Base-by-base conservation (phyloP, 92 coral and sea anemone species). In the Nematostella vectensis region DNA sequence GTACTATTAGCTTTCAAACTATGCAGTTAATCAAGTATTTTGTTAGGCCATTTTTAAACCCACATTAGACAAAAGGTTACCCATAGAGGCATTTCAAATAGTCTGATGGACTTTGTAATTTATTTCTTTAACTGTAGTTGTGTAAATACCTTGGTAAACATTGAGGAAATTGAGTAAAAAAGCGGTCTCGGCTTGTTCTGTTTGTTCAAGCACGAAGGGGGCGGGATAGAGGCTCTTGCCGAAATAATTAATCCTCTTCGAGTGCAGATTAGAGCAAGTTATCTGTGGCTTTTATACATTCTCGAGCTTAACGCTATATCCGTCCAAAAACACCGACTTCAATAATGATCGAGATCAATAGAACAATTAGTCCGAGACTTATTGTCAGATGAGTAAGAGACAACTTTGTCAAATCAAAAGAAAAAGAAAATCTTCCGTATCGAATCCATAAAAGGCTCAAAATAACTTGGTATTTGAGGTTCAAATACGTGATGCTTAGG, bases 271-370 rank as follows among this genome's bases (percentile, higher is more conserved):
- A 45, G 18, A 17, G 8, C 4, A 45, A 45, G 21, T 45, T 45
- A 45, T 45, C 18, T 45, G 23, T 45, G 51, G 51, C 18, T 45
- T 45, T 45, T 17, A 45, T 45, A 11, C 51, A 19, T 45, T 11
- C 18, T 45, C 18, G 51, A 17, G 51, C 51, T 45, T 45, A 45
- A 19, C 51, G 21, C 51, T 45, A 10, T 19, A 45, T 45, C 51
- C 51, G 9, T 45, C 9, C 51, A 45, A 45, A 45, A 8, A 45
- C 51, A 45, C 51, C 51, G 51, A 45, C 51, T 45, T 45, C 21
- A 45, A 45, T 45, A 4, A 45, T 45, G 17, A 8, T 6, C 4
- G 51, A 4, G 8, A 33, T 33, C 40, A 6, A 33, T 33, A 33
- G 15, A 33, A 33, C 40, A 33, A 33, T 33, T 33, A 33, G 15